Evolutionary conservation across 1,140 invertebrate genomes (phyloP).

Genomic region (Branchinecta lindahli): DNA sequence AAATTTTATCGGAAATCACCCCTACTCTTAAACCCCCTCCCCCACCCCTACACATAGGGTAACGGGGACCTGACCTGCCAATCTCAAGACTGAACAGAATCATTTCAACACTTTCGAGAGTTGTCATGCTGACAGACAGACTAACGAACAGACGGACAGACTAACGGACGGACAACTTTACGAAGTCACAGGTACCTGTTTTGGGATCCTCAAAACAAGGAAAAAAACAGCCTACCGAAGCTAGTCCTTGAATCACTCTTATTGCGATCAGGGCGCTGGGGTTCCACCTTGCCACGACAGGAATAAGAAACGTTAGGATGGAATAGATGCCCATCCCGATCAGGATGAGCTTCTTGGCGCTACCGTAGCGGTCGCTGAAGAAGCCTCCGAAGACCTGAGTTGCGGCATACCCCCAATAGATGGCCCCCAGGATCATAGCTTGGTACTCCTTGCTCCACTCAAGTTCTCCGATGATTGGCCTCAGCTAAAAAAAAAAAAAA

Average conservation of each 20-base stretch:
- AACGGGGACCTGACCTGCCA: too few species aligned
- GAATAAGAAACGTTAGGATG: conserved; percentile 31
- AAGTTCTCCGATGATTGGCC: conserved; percentile 23
- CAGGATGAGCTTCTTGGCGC: conserved; percentile 27
- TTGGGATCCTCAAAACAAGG: background rate
- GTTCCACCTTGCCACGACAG: conserved; percentile 30
- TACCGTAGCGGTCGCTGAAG: conserved; percentile 31
- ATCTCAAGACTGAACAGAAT: too few species aligned
- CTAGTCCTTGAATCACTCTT: conserved; percentile 32
- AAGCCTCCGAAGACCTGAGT: conserved; percentile 36
- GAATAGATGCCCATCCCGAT: conserved; percentile 29
- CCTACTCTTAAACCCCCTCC: too few species aligned
- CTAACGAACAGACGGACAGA: too few species aligned
- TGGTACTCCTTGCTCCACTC: conserved; percentile 30
- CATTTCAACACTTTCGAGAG: too few species aligned
- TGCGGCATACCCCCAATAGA: conserved; percentile 33
- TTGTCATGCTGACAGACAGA: too few species aligned
- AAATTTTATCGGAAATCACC: too few species aligned
- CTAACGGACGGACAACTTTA: too few species aligned
- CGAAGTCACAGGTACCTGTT: too few species aligned
- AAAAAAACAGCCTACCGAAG: conserved; percentile 24
- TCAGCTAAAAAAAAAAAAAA: too few species aligned
- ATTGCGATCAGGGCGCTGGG: conserved; percentile 30
- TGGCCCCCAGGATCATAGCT: conserved; percentile 31
- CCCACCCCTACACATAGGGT: too few species aligned